A percentile compares a stretch with the other conserved stretches of the same genome.
Conservation (phyloP, 2,888 invertebrate genomes). For the Mimachlamys varia region DNA sequence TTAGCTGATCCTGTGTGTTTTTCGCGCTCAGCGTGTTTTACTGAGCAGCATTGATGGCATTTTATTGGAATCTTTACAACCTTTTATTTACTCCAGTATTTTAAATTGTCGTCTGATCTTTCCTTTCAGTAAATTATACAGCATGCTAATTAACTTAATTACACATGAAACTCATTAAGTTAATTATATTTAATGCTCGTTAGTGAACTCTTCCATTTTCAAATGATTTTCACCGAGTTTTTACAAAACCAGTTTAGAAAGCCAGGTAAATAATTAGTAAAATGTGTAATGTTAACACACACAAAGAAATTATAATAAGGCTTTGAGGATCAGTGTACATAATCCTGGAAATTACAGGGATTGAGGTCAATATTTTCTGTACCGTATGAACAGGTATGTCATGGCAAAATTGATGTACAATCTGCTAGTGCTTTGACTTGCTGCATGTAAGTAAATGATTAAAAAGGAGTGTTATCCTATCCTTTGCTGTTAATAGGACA, state of each 20-base stretch:
- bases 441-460: no score
- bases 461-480: no score
- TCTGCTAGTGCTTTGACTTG: no score
- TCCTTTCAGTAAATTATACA: neutral
- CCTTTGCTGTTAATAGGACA: no score
- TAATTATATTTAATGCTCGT: neutral
- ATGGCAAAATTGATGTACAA: no score
- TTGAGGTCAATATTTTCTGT: no score
- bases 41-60: neutral
- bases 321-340: no score
- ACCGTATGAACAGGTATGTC: no score
- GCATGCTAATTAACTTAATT: conserved; percentile 9
- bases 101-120: neutral
- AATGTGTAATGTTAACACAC: neutral
- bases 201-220: neutral
- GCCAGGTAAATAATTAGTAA: neutral
- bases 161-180: neutral
- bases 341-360: no score
- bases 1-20: neutral
- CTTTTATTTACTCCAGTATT: neutral
- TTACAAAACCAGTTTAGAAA: neutral
- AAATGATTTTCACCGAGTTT: neutral
- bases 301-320: no score
- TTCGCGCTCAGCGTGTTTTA: neutral
- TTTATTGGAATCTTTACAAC: neutral